phyloP scores from a whole-genome alignment of 2,113 vertebrate species.

The Brachyistius frenatus region DNA sequence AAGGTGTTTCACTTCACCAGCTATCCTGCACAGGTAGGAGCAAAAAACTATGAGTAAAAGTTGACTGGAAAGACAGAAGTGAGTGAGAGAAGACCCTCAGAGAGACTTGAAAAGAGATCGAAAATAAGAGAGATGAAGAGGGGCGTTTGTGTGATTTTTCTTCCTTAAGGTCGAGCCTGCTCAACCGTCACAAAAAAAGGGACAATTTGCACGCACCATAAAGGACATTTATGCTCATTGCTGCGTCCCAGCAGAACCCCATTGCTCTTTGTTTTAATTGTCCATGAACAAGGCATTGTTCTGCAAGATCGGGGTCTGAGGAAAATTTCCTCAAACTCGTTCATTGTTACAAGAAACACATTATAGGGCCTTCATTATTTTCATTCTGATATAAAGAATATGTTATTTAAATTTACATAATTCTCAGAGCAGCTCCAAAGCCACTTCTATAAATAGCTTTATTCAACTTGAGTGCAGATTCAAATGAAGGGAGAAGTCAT shows the following conservation, averaged over 20 bases:
- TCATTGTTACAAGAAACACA: conserved; percentile 78
- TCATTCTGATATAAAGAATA: conserved; percentile 77
- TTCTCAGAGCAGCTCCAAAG: conserved; percentile 72
- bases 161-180: conserved; percentile 70
- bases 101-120: conserved; percentile 34
- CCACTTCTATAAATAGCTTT: conserved; percentile 78
- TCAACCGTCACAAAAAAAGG: conserved; percentile 66
- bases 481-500: conserved; percentile 68
- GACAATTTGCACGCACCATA: conserved; percentile 80
- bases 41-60: conserved; percentile 14
- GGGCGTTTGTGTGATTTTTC: conserved; percentile 48
- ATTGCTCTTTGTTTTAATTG: conserved; percentile 83
- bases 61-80: neutral
- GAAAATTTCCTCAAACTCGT: conserved; percentile 70
- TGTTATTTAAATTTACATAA: conserved; percentile 82
- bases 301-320: conserved; percentile 73
- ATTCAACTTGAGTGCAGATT: conserved; percentile 73
- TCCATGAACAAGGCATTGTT: conserved; percentile 81
- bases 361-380: conserved; percentile 79
- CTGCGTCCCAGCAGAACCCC: conserved; percentile 71
- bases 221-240: conserved; percentile 77
- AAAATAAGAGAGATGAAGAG: conserved; percentile 54
- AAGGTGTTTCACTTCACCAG: conserved; percentile 23
- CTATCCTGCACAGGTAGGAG: conserved; percentile 24
- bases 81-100: neutral